Base-by-base conservation (phyloP, 2,797 vertebrate species). In the Sphaeramia orbicularis region DNA sequence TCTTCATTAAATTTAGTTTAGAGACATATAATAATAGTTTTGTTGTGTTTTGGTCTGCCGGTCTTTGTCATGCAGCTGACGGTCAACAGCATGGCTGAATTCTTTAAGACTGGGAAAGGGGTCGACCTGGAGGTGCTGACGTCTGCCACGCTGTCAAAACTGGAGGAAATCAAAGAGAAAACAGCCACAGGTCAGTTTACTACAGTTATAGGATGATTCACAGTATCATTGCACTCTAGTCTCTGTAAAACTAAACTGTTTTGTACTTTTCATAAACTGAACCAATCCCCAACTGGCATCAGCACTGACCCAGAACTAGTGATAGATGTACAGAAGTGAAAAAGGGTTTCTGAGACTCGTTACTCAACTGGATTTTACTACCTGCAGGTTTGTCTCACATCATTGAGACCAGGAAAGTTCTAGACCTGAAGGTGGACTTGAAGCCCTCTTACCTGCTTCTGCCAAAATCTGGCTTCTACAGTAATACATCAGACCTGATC, bases 141-240 rank as follows among this genome's bases (percentile, higher is more conserved):
- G 4, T 95, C 96, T 0, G 96, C 96, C 60, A 99, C 98, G 0
- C 94, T 98, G 69, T 95, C 95, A 83, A 99, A 99, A 57, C 86
- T 98, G 51, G 97, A 99, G 85, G 96, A 99, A 92, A 96, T 99
- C 75, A 99, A 97, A 90, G 96, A 98, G 65, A 97, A 93, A 85
- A 99, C 98, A 0, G 95, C 98, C 27, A 81, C 94, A 90, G 96
- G 98, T 92, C 14, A 10, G 54, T 63, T 10, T 10, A 0, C 24
- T 5, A 27, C 5, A 27, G 4, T 27, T 27, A 27, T 27, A 24
- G 24, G 24, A 27, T 27, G 24, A 5, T 6, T 27, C 24, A 5
- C 24, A 27, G 24, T 27, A 27, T 27, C 24, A 27, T 27, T 6
- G 5, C 24, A 27, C 24, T 27, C 24, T 6, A 27, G 24, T 27